Percentiles rank a stretch among this genome's conserved stretches.
These are phyloP conservation scores for Apocheima hispidaria DNA, from an alignment of 2,888 invertebrate species.

Conservation along the genomic window DNA sequence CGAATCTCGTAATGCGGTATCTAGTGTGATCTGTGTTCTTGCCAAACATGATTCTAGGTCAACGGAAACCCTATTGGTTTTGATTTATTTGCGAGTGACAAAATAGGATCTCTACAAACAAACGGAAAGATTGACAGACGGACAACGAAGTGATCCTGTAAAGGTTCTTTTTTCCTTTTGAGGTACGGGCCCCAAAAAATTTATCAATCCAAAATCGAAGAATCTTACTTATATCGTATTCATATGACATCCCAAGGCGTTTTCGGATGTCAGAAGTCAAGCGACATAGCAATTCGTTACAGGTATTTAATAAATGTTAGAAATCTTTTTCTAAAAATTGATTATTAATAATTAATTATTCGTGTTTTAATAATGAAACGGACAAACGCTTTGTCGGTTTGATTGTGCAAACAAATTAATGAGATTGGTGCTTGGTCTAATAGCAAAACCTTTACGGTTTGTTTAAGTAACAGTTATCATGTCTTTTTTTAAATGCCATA, in stretches of 20 bases:
- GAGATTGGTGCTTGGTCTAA: slow-evolving; percentile 11
- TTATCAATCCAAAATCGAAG: not conserved
- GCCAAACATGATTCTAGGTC: too few relatives aligned
- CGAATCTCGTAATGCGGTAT: too few relatives aligned
- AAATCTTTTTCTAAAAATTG: slow-evolving; percentile 24
- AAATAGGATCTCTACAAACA: too few relatives aligned
- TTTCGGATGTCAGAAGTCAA: slow-evolving; percentile 23
- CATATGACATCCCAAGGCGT: slow-evolving; percentile 11
- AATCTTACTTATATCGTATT: slow-evolving; percentile 1
- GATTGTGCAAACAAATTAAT: slow-evolving; percentile 31
- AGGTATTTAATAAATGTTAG: slow-evolving; percentile 37
- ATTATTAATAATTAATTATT: slow-evolving; percentile 31
- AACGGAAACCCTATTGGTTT: too few relatives aligned
- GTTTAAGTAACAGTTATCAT: too few relatives aligned
- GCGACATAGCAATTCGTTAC: slow-evolving; percentile 28
- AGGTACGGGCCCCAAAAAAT: too few relatives aligned
- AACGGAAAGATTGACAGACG: too few relatives aligned
- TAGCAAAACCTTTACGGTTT: too few relatives aligned
- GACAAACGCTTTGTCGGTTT: slow-evolving; percentile 31
- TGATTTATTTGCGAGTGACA: not conserved
- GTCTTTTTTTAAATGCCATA: too few relatives aligned
- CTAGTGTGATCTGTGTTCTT: too few relatives aligned
- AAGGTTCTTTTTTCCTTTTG: too few relatives aligned
- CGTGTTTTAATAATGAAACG: slow-evolving; percentile 30
- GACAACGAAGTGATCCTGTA: too few relatives aligned